These are phyloP conservation scores for Griposia aprilina DNA, from an alignment of 2,888 invertebrate species.

Conservation along the genomic window DNA sequence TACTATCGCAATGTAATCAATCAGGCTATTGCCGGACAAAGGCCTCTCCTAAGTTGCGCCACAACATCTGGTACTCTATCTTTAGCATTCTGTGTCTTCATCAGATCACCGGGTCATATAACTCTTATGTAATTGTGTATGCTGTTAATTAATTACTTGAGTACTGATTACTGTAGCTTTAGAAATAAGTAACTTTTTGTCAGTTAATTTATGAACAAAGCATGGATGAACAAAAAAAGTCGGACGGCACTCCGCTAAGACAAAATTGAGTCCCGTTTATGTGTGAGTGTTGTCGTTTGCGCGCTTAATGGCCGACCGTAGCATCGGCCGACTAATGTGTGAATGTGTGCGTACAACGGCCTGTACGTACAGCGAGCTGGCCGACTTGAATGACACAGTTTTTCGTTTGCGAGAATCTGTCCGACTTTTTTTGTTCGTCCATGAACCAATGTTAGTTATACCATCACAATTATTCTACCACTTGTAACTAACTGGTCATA, in stretches of 20 bases:
- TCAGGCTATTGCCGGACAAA: background rate
- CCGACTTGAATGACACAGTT: too few species aligned
- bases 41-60: background rate
- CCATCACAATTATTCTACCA: conserved; percentile 34
- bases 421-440: too few species aligned
- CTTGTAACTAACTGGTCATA: conserved; percentile 45
- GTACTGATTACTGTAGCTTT: background rate
- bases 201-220: background rate
- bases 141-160: conserved; percentile 2
- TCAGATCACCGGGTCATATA: conserved; percentile 17
- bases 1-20: conserved; percentile 12
- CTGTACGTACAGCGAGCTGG: too few species aligned
- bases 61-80: background rate
- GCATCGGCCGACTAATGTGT: too few species aligned
- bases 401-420: too few species aligned
- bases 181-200: background rate
- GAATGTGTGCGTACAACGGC: too few species aligned
- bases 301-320: too few species aligned
- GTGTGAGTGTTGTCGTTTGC: too few species aligned
- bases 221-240: too few species aligned
- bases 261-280: too few species aligned
- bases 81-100: background rate
- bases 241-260: too few species aligned
- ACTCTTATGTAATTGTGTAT: conserved; percentile 6
- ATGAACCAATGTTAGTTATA: background rate